These are phyloP conservation scores for Neodiprion lecontei DNA, from an alignment of 1,140 invertebrate species.

Conservation along the genomic window DNA sequence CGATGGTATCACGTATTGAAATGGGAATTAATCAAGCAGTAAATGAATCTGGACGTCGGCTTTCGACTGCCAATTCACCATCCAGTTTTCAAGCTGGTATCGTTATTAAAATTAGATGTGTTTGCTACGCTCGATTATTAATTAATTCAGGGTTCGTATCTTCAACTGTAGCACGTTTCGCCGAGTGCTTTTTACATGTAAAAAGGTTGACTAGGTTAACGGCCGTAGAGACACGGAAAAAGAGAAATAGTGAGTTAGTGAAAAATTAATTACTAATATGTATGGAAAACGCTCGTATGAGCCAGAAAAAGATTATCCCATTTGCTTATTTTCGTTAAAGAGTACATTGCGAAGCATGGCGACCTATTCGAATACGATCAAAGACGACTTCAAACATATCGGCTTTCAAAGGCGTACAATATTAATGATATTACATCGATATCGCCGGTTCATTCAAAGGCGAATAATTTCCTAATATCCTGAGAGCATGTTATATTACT, in stretches of 20 bases:
- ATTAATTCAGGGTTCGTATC: no score
- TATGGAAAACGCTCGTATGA: no score
- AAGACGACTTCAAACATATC: slow-evolving; percentile 5
- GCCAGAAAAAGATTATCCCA: no score
- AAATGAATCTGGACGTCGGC: neutral
- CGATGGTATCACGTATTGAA: neutral
- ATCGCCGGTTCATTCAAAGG: neutral
- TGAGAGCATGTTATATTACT: neutral
- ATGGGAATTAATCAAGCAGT: neutral
- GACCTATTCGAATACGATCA: neutral
- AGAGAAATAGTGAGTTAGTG: no score
- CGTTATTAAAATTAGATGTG: neutral
- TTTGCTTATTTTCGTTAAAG: no score
- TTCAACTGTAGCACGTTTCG: no score
- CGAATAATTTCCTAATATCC: neutral
- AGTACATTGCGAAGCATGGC: no score
- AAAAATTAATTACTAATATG: no score
- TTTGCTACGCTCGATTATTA: neutral
- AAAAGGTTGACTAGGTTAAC: no score
- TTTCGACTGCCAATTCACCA: neutral
- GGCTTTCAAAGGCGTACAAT: neutral
- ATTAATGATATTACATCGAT: neutral
- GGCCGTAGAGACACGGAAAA: no score
- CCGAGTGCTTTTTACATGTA: no score
- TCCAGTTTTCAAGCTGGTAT: neutral